Conservation (phyloP, 53 echinoderm and acorn worm species). For the Echinometra lucunter region DNA sequence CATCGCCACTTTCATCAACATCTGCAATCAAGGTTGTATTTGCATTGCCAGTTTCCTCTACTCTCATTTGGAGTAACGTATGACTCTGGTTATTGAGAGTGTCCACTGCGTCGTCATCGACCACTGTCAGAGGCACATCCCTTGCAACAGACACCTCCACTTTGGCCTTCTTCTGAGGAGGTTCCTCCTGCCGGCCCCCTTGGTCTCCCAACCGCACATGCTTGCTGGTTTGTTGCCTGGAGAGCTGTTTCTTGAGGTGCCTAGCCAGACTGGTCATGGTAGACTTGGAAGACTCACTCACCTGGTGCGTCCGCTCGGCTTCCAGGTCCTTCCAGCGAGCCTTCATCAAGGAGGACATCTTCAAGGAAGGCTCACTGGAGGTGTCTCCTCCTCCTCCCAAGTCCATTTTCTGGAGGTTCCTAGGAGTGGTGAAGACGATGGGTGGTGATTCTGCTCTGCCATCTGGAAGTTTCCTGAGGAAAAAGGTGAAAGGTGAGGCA, state of each 20-base stretch:
- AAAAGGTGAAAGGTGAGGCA: neutral
- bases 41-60: neutral
- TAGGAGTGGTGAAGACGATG: slow-evolving; percentile 88
- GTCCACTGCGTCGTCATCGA: neutral
- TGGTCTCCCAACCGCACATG: neutral
- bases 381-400: slow-evolving; percentile 2
- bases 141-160: slow-evolving; percentile 43
- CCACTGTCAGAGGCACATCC: neutral
- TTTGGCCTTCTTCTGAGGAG: slow-evolving; percentile 51
- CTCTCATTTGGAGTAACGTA: slow-evolving; percentile 45
- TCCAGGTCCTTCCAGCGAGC: slow-evolving; percentile 81
- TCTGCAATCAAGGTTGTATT: neutral
- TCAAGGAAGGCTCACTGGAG: slow-evolving; percentile 43
- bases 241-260: slow-evolving; percentile 67
- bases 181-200: slow-evolving; percentile 26
- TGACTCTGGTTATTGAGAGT: neutral
- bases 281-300: slow-evolving; percentile 76
- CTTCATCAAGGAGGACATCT: slow-evolving; percentile 74
- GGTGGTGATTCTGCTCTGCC: slow-evolving; percentile 83
- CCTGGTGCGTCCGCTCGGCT: slow-evolving; percentile 72
- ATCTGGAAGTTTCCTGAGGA: slow-evolving; percentile 79
- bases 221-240: slow-evolving; percentile 54
- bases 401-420: slow-evolving; percentile 82
- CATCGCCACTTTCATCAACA: neutral
- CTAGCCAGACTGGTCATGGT: slow-evolving; percentile 77